These are phyloP conservation scores for Augiades crinisus DNA, from an alignment of 2,888 invertebrate species.

Conservation along the genomic window DNA sequence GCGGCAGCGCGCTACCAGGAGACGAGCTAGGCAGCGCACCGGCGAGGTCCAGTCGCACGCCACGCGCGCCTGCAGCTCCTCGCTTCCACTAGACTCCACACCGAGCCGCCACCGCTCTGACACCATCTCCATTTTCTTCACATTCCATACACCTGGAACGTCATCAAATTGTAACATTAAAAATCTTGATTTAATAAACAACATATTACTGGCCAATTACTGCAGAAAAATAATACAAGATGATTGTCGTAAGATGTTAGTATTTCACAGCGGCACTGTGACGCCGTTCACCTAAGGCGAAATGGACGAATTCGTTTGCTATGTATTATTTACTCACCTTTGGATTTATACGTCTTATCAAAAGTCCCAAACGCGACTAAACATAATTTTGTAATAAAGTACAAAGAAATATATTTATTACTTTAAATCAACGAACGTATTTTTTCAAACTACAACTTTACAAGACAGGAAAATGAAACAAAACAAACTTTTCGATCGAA, in stretches of 20 bases:
- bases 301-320: not conserved
- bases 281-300: constrained; percentile 31
- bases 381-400: not conserved
- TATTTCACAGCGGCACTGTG: constrained; percentile 28
- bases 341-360: constrained; percentile 3
- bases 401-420: not conserved
- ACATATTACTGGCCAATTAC: too few relatives aligned
- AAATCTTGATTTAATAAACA: too few relatives aligned
- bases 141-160: constrained; percentile 67
- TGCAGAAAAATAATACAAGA: too few relatives aligned
- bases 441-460: constrained; percentile 24
- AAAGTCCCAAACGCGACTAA: not conserved
- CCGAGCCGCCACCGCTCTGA: constrained; percentile 37
- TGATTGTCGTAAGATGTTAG: not conserved
- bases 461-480: constrained; percentile 5
- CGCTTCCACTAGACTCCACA: constrained; percentile 44
- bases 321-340: constrained; percentile 17
- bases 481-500: constrained; percentile 15
- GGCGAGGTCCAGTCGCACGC: constrained; percentile 48
- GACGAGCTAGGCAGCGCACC: constrained; percentile 43
- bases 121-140: constrained; percentile 44
- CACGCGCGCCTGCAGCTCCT: constrained; percentile 38
- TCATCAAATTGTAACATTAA: not conserved
- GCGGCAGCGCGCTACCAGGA: constrained; percentile 35
- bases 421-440: constrained; percentile 26